Evolutionary conservation across 2,113 vertebrate genomes (phyloP).

Genomic region (Sialia sialis): DNA sequence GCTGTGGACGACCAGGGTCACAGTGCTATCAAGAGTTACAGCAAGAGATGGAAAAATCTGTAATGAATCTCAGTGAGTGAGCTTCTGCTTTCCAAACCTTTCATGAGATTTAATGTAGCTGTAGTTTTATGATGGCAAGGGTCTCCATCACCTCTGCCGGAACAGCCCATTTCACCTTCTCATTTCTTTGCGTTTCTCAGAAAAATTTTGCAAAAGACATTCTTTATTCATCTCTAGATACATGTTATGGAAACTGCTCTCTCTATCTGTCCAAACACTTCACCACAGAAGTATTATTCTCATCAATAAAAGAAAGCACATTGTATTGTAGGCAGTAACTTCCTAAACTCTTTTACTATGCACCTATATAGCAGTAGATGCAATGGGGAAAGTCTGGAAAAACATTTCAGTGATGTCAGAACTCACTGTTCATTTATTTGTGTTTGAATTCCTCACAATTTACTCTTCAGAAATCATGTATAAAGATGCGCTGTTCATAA

Average conservation of each 20-base stretch:
- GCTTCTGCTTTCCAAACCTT: not conserved
- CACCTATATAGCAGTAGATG: not conserved
- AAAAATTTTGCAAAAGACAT: not conserved
- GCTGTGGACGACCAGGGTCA: not conserved
- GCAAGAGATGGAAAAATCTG: not conserved
- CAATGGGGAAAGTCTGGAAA: not conserved
- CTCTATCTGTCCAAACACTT: not conserved
- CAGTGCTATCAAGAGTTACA: not conserved
- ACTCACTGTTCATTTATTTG: not conserved
- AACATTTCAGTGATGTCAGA: not conserved
- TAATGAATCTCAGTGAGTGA: not conserved
- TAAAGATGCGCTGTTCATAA: not conserved
- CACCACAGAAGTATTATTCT: not conserved
- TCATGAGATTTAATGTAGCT: fast-evolving
- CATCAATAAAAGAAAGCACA: not conserved
- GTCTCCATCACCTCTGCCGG: not conserved
- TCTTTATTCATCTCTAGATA: not conserved
- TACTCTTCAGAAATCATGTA: not conserved
- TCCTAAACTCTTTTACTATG: not conserved
- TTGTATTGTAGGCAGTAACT: not conserved
- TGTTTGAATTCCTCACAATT: not conserved
- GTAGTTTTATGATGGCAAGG: not conserved
- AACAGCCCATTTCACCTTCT: not conserved
- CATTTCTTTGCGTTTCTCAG: not conserved
- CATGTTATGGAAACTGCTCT: not conserved